These are phyloP conservation scores for Holacanthus passer DNA, from an alignment of 2,113 vertebrate species.

Conservation along the genomic window DNA sequence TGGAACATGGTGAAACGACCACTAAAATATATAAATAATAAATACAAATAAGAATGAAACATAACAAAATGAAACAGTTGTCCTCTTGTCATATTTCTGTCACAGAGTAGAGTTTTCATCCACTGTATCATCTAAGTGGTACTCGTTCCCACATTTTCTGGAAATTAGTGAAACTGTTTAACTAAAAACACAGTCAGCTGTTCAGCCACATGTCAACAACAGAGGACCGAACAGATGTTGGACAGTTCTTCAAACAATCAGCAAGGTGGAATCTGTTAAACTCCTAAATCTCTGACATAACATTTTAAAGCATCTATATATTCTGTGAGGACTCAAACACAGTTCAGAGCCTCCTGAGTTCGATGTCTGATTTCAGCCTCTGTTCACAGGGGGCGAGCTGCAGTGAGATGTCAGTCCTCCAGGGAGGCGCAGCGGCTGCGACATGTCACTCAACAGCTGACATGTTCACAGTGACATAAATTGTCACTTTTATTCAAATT, in stretches of 20 bases:
- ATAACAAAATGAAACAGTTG: not conserved
- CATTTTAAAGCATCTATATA: too few relatives aligned
- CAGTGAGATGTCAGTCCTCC: conserved; percentile 24
- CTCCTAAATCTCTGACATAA: not conserved
- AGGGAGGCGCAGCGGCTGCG: not conserved
- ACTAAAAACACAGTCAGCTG: conserved; percentile 20
- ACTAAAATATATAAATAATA: too few relatives aligned
- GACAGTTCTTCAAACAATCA: not conserved
- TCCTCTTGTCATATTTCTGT: not conserved
- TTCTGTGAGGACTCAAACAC: too few relatives aligned
- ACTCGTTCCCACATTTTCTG: not conserved
- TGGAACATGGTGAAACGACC: not conserved
- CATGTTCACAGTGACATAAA: conserved; percentile 28
- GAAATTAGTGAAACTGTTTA: not conserved
- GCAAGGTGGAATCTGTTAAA: not conserved
- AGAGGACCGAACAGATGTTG: conserved; percentile 9
- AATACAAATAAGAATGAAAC: too few relatives aligned
- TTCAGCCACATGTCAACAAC: conserved; percentile 3
- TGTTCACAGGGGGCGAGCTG: not conserved
- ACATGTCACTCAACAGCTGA: conserved; percentile 45
- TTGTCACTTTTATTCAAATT: too few relatives aligned
- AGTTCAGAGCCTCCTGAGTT: conserved; percentile 12
- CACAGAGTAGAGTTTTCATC: not conserved
- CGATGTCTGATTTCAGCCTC: not conserved
- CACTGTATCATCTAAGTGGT: not conserved